A percentile compares a stretch with the other conserved stretches of the same genome.
Evolutionary conservation across 1,140 invertebrate species (phyloP).

Genomic region (Mycetomoellerius zeteki): DNA sequence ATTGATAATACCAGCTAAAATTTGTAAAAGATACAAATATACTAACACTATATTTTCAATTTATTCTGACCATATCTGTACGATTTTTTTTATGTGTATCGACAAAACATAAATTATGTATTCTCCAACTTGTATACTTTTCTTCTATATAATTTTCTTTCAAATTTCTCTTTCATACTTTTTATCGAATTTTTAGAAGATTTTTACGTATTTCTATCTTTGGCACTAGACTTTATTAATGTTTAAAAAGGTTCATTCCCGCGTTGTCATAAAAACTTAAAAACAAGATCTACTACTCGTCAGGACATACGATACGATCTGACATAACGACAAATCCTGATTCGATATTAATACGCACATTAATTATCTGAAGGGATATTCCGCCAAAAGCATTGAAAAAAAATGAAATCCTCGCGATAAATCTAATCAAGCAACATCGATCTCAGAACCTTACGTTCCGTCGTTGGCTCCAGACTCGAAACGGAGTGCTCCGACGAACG

Average conservation of each 20-base stretch:
- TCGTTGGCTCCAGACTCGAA: slow-evolving; percentile 46
- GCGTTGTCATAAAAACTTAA: too few relatives aligned
- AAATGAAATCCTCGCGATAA: not conserved
- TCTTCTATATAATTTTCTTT: not conserved
- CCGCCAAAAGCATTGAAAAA: not conserved
- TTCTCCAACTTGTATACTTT: not conserved
- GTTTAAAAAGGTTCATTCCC: not conserved
- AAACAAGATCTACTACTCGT: not conserved
- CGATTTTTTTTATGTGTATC: not conserved
- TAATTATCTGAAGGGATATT: not conserved
- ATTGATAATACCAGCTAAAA: not conserved
- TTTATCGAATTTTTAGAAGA: not conserved
- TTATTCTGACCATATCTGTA: not conserved
- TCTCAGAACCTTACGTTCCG: slow-evolving; percentile 67
- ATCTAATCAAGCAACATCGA: not conserved
- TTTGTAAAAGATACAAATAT: not conserved
- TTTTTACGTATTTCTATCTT: not conserved
- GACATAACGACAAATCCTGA: not conserved
- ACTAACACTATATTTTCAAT: not conserved
- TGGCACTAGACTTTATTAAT: not conserved
- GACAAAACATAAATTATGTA: slow-evolving; percentile 7
- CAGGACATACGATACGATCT: not conserved
- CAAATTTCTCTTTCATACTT: not conserved
- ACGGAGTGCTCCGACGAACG: slow-evolving; percentile 5
- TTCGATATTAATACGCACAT: not conserved